Conservation (phyloP, 2,888 invertebrate species). For the Agrochola macilenta region DNA sequence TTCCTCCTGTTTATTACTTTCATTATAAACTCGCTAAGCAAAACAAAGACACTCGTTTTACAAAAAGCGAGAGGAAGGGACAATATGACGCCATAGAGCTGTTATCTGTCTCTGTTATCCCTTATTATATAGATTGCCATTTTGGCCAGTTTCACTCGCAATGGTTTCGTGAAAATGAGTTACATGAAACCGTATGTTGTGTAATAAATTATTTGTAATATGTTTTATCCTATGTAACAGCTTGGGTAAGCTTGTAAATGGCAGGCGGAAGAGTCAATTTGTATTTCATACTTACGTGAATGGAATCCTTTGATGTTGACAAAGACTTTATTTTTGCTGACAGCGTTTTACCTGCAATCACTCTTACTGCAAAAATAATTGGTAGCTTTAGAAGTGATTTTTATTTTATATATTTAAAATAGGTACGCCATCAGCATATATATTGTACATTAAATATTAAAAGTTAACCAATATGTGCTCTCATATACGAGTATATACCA, state of each 20-base stretch:
- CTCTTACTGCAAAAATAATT: not conserved
- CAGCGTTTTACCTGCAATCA: not conserved
- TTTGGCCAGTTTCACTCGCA: conserved; percentile 45
- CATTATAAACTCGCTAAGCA: conserved; percentile 8
- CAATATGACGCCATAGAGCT: conserved; percentile 54
- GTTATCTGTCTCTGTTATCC: conserved; percentile 61
- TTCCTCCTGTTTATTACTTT: not conserved
- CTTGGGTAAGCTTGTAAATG: conserved; percentile 17
- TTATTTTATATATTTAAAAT: too few species aligned
- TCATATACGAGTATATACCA: too few species aligned
- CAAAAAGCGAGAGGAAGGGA: conserved; percentile 40
- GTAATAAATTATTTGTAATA: conserved; percentile 54
- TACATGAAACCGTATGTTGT: conserved; percentile 31
- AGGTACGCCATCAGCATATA: too few species aligned
- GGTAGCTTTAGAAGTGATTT: not conserved
- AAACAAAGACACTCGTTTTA: conserved; percentile 34
- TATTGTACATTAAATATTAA: too few species aligned
- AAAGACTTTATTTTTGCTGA: not conserved
- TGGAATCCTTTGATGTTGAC: conserved; percentile 9
- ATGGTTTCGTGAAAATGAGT: conserved; percentile 44
- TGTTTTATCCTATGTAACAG: conserved; percentile 9
- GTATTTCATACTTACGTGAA: conserved; percentile 5
- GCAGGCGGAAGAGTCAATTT: conserved; percentile 15
- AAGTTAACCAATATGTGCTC: too few species aligned
- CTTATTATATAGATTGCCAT: conserved; percentile 56